Evolutionary conservation across 2,888 invertebrate genomes (phyloP), one percentile per base, ranked within the genome.

Genomic region (Andrena chrysosceles): DNA sequence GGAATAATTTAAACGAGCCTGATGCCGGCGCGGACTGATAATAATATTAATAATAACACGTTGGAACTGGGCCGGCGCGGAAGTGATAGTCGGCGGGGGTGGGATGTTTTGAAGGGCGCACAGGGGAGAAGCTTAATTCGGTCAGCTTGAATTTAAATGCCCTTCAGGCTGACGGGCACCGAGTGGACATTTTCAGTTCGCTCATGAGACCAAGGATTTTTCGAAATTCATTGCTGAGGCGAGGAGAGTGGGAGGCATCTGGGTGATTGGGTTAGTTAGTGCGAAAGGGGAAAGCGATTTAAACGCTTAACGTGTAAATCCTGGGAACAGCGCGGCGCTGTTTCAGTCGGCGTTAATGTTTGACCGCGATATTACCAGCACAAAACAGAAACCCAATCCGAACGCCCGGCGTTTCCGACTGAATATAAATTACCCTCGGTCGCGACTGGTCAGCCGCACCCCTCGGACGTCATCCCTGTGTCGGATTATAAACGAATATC

Each of bases 391-490:
- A 20, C 7, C 35, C 80, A 64, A 71, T 80, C 52, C 74, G 63
- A 76, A 59, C 48, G 60, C 49, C 70, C 74, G 20, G n/a, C 62
- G 56, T 16, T 67, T 64, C 63, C n/a, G 29, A 35, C 54, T 73
- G 86, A 88, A 88, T 88, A 85, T 89, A 88, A 89, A 89, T 89
- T 86, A 81, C 75, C 81, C 59, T 49, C 82, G 68, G 74, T 79
- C 77, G 70, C 66, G 68, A 66, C 33, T 31, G 78, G 54, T 69
- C 69, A 52, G 23, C 67, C 23, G 26, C 42, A 8, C 48, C 29
- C 48, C 23, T 6, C 8, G 33, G 33, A 7, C 33, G 49, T 74
- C 73, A 63, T 49, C 26, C 23, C 26, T 52, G 31, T 33, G 67
- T 67, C 56, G 73, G 73, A 76, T 81, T 81, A 74, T 77, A 71